A percentile compares a stretch with the other conserved stretches of the same genome.
Evolutionary conservation across 2,797 vertebrate genomes (phyloP).

Genomic region (Xenops minutus): DNA sequence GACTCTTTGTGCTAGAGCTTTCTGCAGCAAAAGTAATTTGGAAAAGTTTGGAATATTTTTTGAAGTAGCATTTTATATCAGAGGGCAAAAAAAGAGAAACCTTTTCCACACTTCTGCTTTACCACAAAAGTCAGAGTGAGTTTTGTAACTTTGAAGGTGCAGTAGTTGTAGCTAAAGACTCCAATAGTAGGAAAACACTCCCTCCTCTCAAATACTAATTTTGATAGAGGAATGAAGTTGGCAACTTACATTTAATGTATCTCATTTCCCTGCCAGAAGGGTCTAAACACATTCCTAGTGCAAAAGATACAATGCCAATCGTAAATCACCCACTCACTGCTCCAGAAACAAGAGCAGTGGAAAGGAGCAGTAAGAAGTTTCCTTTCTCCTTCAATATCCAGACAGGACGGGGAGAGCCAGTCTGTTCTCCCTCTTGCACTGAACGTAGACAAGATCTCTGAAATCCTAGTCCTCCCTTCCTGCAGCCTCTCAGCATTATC

Average conservation of each 20-base stretch:
- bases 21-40: neutral
- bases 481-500: neutral
- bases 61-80: conserved; percentile 18
- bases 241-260: neutral
- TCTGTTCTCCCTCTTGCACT: neutral
- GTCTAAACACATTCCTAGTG: neutral
- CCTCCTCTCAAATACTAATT: neutral
- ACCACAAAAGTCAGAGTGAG: neutral
- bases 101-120: neutral
- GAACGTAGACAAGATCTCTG: neutral
- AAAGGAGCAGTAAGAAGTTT: neutral
- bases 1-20: conserved; percentile 33
- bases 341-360: neutral
- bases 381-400: neutral
- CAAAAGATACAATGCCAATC: neutral
- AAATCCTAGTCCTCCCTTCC: neutral
- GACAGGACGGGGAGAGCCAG: neutral
- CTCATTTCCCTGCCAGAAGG: neutral
- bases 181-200: neutral
- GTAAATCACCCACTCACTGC: neutral
- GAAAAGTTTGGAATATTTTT: conserved; percentile 55
- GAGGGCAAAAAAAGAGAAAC: neutral
- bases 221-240: neutral
- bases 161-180: neutral
- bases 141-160: neutral